phyloP scores from a whole-genome alignment of 2,888 invertebrate genomes.

The Eristalis intricaria region DNA sequence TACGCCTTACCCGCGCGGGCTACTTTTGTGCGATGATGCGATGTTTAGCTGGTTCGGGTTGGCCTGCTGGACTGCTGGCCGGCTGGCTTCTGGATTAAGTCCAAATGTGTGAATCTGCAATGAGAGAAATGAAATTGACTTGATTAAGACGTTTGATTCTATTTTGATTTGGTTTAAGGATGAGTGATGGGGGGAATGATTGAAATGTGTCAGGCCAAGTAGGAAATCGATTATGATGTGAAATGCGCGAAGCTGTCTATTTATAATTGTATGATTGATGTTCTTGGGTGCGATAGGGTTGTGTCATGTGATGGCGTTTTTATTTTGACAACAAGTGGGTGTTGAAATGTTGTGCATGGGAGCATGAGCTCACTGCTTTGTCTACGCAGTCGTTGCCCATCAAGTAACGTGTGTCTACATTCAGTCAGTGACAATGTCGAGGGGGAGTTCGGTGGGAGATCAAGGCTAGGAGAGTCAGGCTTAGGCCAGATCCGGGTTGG shows the following conservation, averaged over 20 bases:
- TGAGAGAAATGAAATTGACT: constrained; percentile 44
- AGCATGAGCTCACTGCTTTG: not conserved
- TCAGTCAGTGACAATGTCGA: too few species aligned
- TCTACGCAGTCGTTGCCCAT: not conserved
- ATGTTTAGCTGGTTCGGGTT: constrained; percentile 1
- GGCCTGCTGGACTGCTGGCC: not conserved
- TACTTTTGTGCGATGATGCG: constrained; percentile 6
- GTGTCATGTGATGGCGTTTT: not conserved
- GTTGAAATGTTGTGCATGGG: not conserved
- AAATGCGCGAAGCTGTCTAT: constrained; percentile 22
- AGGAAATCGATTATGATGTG: constrained; percentile 16
- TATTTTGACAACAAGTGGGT: not conserved
- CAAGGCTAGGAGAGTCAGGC: too few species aligned
- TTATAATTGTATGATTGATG: constrained; percentile 35
- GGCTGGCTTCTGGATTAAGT: constrained; percentile 57
- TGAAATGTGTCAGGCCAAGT: constrained; percentile 44
- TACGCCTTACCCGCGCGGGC: constrained; percentile 33
- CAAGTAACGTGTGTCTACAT: not conserved
- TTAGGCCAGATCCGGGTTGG: too few species aligned
- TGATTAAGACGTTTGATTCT: constrained; percentile 63
- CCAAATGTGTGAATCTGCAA: constrained; percentile 57
- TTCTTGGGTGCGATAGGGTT: not conserved
- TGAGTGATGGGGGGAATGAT: constrained; percentile 59
- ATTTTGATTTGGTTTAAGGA: constrained; percentile 50
- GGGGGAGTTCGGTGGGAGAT: too few species aligned